These are phyloP conservation scores for Platypus cylindrus DNA, from an alignment of 2,888 invertebrate genomes.

Conservation along the genomic window DNA sequence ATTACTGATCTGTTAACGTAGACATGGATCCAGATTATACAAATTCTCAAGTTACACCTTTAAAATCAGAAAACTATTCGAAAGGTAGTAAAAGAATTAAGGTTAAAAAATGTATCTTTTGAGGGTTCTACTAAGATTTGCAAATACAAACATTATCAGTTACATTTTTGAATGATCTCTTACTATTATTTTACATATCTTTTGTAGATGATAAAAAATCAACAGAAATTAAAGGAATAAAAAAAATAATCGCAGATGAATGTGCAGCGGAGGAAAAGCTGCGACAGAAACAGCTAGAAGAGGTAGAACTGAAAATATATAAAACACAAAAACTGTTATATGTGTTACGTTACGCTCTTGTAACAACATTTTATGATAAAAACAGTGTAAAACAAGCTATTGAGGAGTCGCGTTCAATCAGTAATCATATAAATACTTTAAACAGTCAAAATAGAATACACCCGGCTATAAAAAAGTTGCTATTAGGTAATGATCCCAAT, in stretches of 20 bases:
- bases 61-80: slow-evolving; percentile 24
- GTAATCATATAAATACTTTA: slow-evolving; percentile 16
- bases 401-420: slow-evolving; percentile 26
- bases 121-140: background rate
- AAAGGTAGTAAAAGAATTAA: slow-evolving; percentile 17
- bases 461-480: slow-evolving; percentile 61
- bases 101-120: background rate
- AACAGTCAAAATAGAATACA: slow-evolving; percentile 45
- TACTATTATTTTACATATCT: slow-evolving; percentile 3
- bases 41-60: too few species aligned
- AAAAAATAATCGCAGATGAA: slow-evolving; percentile 54
- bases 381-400: slow-evolving; percentile 38
- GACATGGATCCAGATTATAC: slow-evolving; percentile 29
- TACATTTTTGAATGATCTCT: slow-evolving; percentile 6
- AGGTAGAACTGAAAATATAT: slow-evolving; percentile 53
- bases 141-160: slow-evolving; percentile 1
- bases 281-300: slow-evolving; percentile 57
- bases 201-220: slow-evolving; percentile 29
- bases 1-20: too few species aligned
- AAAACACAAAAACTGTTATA: slow-evolving; percentile 45
- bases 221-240: slow-evolving; percentile 50
- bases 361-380: slow-evolving; percentile 47
- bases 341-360: slow-evolving; percentile 44
- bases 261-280: slow-evolving; percentile 56
- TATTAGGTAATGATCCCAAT: slow-evolving; percentile 42